A percentile compares a stretch with the other conserved stretches of the same genome.
These are phyloP conservation scores for Diceros bicornis DNA, from an alignment of 2,797 vertebrate genomes.

Conservation along the genomic window DNA sequence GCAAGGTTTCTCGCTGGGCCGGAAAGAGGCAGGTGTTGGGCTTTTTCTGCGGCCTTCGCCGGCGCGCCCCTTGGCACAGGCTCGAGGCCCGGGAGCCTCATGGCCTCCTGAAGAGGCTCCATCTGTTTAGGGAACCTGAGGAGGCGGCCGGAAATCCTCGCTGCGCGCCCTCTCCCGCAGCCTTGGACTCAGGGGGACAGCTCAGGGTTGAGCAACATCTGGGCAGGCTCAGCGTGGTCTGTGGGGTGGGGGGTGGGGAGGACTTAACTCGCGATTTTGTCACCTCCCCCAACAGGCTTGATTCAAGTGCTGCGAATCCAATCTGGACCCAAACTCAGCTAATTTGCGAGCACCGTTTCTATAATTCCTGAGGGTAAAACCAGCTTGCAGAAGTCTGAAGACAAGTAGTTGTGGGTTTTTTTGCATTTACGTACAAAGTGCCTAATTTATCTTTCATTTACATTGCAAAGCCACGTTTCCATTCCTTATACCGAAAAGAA, in stretches of 20 bases:
- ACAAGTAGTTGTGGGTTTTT: conserved; percentile 57
- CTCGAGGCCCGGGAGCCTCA: conserved; percentile 26
- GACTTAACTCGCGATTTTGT: conserved; percentile 41
- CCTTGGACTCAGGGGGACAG: conserved; percentile 51
- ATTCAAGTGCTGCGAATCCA: conserved; percentile 65
- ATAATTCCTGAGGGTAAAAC: conserved; percentile 16
- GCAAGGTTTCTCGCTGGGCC: conserved; percentile 25
- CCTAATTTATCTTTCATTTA: conserved; percentile 56
- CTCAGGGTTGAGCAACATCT: conserved; percentile 72
- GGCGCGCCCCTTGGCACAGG: not conserved
- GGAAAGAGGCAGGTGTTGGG: conserved; percentile 5
- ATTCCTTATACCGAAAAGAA: conserved; percentile 29
- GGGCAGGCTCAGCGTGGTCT: conserved; percentile 43
- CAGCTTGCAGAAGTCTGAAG: conserved; percentile 44
- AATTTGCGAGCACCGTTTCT: not conserved
- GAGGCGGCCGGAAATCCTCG: conserved; percentile 54
- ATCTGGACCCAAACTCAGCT: not conserved
- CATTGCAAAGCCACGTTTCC: conserved; percentile 25
- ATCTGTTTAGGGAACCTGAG: conserved; percentile 65
- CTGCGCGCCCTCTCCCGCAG: not conserved
- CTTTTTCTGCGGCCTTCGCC: conserved; percentile 29
- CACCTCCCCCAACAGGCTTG: conserved; percentile 39
- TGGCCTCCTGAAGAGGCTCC: conserved; percentile 61
- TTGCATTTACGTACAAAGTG: conserved; percentile 46
- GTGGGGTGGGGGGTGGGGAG: not conserved